phyloP scores from a whole-genome alignment of 2,888 invertebrate species.

The Aproaerema taeniolella region DNA sequence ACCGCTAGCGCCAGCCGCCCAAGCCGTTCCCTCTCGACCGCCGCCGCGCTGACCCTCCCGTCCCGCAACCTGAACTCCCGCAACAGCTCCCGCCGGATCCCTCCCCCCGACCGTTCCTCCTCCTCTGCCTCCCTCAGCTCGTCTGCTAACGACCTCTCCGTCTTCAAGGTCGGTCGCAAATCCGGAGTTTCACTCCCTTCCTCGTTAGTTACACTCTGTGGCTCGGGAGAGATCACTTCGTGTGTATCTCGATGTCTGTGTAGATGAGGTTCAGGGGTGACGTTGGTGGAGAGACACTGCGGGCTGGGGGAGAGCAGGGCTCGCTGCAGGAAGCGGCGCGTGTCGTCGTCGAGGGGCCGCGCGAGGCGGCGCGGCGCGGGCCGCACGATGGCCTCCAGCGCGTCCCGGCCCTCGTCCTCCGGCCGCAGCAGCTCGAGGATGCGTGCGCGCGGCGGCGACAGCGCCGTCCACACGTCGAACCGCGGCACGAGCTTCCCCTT shows the following conservation, averaged over 20 bases:
- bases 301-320: conserved; percentile 54
- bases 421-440: conserved; percentile 61
- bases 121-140: conserved; percentile 64
- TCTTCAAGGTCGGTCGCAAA: conserved; percentile 22
- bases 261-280: conserved; percentile 35
- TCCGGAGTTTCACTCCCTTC: no score
- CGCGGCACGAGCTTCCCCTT: conserved; percentile 57
- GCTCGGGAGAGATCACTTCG: conserved; percentile 7
- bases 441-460: conserved; percentile 54
- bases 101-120: conserved; percentile 34
- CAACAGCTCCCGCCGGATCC: conserved; percentile 34
- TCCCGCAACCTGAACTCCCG: conserved; percentile 40
- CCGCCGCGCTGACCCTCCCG: conserved; percentile 28
- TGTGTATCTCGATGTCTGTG: conserved; percentile 15
- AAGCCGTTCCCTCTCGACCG: conserved; percentile 39
- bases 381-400: conserved; percentile 61
- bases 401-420: conserved; percentile 56
- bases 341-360: conserved; percentile 60
- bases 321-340: conserved; percentile 57
- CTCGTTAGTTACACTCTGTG: no score
- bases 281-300: conserved; percentile 30
- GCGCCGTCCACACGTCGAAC: conserved; percentile 48
- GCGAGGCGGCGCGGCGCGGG: conserved; percentile 54
- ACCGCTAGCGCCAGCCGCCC: conserved; percentile 62
- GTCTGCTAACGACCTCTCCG: conserved; percentile 54